These are phyloP conservation scores for Athalia rosae DNA, from an alignment of 2,888 invertebrate species.

Conservation along the genomic window DNA sequence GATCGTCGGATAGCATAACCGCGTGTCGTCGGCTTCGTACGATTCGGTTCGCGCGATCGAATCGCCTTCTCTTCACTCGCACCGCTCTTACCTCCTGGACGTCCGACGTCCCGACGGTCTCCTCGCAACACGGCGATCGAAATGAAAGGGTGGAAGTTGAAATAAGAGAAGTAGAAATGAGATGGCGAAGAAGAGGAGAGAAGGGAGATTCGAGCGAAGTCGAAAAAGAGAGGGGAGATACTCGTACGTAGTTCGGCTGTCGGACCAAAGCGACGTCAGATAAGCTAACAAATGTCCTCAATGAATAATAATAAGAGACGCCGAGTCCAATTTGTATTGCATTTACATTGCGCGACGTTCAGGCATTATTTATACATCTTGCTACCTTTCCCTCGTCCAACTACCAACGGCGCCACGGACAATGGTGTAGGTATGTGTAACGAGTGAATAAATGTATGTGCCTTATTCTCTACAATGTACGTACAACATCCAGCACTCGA, in stretches of 20 bases:
- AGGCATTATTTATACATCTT: conserved; percentile 61
- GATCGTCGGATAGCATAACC: background rate
- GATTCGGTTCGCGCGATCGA: conserved; percentile 27
- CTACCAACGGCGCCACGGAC: background rate
- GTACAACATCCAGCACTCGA: background rate
- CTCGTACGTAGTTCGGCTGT: conserved; percentile 27
- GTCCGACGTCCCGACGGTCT: no score
- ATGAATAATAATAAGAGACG: conserved; percentile 69
- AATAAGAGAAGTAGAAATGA: background rate
- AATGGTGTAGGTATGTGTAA: background rate
- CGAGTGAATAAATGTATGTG: background rate
- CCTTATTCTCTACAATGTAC: conserved; percentile 15
- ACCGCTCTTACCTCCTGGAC: conserved; percentile 18
- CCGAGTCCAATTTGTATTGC: conserved; percentile 67
- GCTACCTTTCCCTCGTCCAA: conserved; percentile 8
- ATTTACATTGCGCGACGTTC: conserved; percentile 65
- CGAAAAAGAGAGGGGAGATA: background rate
- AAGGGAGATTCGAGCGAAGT: background rate
- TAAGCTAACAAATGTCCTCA: conserved; percentile 69
- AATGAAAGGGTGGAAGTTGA: background rate
- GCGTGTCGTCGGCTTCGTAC: conserved; percentile 7
- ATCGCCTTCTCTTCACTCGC: conserved; percentile 14
- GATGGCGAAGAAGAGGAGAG: background rate
- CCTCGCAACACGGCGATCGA: background rate
- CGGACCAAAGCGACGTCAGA: conserved; percentile 57